Evolutionary conservation across 2,888 invertebrate genomes (phyloP).

Genomic region (Drosophila putrida): DNA sequence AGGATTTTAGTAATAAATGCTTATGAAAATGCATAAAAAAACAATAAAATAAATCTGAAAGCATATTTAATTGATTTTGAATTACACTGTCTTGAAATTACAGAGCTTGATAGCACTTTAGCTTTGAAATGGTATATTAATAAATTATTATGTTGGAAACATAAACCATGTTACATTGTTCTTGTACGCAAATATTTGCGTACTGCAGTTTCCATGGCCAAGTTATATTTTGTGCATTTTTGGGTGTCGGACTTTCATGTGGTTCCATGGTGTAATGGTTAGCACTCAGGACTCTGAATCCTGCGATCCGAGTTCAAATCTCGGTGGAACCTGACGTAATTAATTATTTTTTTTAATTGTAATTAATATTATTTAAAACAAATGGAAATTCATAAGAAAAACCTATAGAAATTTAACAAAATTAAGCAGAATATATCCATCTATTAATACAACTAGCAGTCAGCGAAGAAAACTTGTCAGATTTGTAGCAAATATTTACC

Average conservation of each 20-base stretch:
- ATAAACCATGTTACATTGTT: neutral
- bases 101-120: no score
- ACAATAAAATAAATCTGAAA: constrained; percentile 33
- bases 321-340: constrained; percentile 84
- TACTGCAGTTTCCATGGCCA: neutral
- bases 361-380: neutral
- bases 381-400: neutral
- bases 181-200: neutral
- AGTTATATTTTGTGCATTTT: constrained; percentile 6
- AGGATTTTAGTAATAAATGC: constrained; percentile 57
- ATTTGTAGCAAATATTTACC: neutral
- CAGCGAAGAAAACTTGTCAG: no score
- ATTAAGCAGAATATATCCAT: neutral
- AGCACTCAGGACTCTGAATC: constrained; percentile 87
- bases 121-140: no score
- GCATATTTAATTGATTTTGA: constrained; percentile 18
- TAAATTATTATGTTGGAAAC: neutral
- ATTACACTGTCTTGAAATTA: neutral
- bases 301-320: constrained; percentile 86
- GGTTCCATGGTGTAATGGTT: constrained; percentile 87
- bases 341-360: neutral
- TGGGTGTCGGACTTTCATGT: accelerated
- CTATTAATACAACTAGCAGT: no score
- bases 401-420: neutral
- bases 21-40: constrained; percentile 48